Evolutionary conservation across 2,888 invertebrate genomes (phyloP).

Genomic region (Acrobasis repandana): DNA sequence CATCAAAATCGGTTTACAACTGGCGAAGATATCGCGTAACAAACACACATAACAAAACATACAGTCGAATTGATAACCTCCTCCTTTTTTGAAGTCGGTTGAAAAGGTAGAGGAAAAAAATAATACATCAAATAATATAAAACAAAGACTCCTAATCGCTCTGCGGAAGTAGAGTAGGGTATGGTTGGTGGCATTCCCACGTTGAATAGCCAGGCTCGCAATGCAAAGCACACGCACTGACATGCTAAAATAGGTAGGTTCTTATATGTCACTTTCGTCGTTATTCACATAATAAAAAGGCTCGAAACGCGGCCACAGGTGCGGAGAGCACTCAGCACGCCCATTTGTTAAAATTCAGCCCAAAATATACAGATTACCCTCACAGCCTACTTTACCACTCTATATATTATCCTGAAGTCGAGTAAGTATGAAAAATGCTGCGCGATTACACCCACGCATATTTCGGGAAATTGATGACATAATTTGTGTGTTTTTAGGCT

Average conservation of each 20-base stretch:
- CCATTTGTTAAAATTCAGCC: conserved; percentile 22
- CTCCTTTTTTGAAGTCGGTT: no score
- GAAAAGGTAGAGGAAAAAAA: no score
- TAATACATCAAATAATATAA: no score
- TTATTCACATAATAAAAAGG: conserved; percentile 13
- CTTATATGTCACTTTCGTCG: neutral
- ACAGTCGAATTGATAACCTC: no score
- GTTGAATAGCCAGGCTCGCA: no score
- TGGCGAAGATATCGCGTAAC: no score
- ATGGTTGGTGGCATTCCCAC: no score
- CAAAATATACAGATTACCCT: conserved; percentile 19
- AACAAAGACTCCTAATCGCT: no score
- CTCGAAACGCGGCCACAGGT: conserved; percentile 17
- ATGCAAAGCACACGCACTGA: neutral
- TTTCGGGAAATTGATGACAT: conserved; percentile 4
- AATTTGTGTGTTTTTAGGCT: neutral
- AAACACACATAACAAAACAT: no score
- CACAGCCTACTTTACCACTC: conserved; percentile 18
- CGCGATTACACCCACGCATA: neutral
- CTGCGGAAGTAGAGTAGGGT: no score
- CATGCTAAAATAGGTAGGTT: neutral
- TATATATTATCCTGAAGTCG: conserved; percentile 12
- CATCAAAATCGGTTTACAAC: no score
- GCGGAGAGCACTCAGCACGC: conserved; percentile 17
- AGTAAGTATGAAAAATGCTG: conserved; percentile 8